Percentiles rank a stretch among this genome's conserved stretches.
Evolutionary conservation across 2,113 vertebrate species (phyloP).

Genomic region (Crotalus helleri): DNA sequence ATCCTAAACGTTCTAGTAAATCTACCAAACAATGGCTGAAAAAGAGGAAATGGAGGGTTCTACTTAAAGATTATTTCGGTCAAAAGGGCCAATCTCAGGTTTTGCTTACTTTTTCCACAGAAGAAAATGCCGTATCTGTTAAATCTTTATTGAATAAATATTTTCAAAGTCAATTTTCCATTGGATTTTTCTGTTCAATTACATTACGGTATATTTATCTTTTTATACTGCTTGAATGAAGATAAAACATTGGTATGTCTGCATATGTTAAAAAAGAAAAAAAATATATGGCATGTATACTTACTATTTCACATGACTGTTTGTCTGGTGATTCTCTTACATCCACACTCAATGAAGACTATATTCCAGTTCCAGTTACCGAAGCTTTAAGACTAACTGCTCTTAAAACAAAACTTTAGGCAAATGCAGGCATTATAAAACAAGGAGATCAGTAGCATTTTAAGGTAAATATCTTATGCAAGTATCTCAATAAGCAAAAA

Average conservation of each 20-base stretch:
- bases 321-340: background rate
- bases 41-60: background rate
- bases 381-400: background rate
- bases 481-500: background rate
- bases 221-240: background rate
- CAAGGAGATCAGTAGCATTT: background rate
- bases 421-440: constrained; percentile 2
- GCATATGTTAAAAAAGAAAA: background rate
- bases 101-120: background rate
- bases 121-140: background rate
- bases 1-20: background rate
- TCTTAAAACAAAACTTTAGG: background rate
- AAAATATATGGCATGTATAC: background rate
- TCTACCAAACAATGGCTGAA: background rate
- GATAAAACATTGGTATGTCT: background rate
- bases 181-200: background rate
- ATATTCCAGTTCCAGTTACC: background rate
- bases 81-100: background rate
- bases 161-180: background rate
- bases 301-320: background rate
- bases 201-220: background rate
- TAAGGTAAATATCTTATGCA: background rate
- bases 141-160: background rate
- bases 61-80: background rate
- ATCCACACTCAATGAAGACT: background rate